phyloP scores from a whole-genome alignment of 2,113 vertebrate genomes.

The Promerops cafer region DNA sequence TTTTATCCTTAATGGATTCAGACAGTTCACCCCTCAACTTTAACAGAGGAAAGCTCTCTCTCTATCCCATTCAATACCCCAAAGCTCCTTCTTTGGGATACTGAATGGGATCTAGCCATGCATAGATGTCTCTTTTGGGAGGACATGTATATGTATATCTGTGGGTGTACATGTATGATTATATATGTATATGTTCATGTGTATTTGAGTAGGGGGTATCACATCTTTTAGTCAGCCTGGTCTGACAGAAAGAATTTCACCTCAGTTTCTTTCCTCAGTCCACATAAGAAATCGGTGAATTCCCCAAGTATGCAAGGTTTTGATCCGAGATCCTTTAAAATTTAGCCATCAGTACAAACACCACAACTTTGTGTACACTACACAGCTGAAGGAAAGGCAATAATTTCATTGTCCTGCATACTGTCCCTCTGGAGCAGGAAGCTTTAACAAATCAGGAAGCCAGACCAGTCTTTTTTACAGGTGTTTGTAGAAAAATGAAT shows the following conservation, averaged over 20 bases:
- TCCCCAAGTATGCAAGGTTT: neutral
- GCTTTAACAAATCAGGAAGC: neutral
- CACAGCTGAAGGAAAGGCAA: neutral
- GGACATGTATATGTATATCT: accelerated
- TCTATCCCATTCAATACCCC: neutral
- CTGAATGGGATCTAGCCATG: neutral
- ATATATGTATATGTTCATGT: accelerated
- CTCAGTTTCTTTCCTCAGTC: neutral
- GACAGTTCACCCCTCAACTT: neutral
- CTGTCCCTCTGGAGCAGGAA: neutral
- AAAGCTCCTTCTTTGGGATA: neutral
- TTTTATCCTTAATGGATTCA: slow-evolving; percentile 30
- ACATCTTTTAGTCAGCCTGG: neutral
- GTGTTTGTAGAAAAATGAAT: neutral
- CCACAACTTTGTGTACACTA: neutral
- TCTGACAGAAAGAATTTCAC: neutral
- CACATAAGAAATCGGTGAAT: neutral
- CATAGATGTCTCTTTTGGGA: neutral
- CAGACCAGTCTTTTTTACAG: neutral
- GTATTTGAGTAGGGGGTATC: neutral
- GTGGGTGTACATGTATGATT: neutral
- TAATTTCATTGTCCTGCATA: neutral
- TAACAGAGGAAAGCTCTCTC: neutral
- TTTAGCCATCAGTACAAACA: neutral
- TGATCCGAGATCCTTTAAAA: neutral